These are phyloP conservation scores for Heliconius eleuchia DNA, from an alignment of 1,140 invertebrate genomes.

Conservation along the genomic window DNA sequence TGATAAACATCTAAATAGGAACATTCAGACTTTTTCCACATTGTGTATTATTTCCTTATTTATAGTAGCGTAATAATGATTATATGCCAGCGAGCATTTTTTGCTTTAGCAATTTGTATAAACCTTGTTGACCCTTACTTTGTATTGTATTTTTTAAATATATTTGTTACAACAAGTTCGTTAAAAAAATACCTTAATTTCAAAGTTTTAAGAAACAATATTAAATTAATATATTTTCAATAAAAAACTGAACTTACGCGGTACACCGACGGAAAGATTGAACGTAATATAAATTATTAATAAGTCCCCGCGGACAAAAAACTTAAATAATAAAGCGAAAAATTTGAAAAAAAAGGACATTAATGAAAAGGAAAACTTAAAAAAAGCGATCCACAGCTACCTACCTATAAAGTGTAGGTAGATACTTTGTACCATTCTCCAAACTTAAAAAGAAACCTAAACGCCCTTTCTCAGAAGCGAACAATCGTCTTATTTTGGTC, in stretches of 20 bases:
- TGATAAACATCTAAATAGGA: conserved; percentile 7
- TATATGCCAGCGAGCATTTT: neutral
- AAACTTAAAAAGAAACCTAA: conserved; percentile 41
- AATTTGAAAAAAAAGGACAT: neutral
- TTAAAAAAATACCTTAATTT: neutral
- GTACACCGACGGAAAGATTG: neutral
- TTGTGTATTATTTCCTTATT: neutral
- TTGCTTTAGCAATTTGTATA: neutral
- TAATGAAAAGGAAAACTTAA: conserved; percentile 15
- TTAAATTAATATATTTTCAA: neutral
- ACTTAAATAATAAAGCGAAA: neutral
- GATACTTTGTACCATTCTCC: conserved; percentile 4
- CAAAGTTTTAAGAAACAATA: neutral
- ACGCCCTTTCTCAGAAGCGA: conserved; percentile 60
- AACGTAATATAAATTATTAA: neutral
- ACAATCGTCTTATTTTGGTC: conserved; percentile 70
- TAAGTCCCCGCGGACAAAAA: neutral
- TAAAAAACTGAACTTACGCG: neutral
- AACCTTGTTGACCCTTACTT: neutral
- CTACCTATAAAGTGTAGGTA: neutral
- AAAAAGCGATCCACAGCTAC: neutral
- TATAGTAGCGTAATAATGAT: conserved; percentile 8
- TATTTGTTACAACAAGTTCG: neutral
- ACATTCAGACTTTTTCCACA: conserved; percentile 6
- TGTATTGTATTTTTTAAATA: neutral